These are phyloP conservation scores for Lepisosteus osseus DNA, from an alignment of 2,113 vertebrate genomes.

Conservation along the genomic window DNA sequence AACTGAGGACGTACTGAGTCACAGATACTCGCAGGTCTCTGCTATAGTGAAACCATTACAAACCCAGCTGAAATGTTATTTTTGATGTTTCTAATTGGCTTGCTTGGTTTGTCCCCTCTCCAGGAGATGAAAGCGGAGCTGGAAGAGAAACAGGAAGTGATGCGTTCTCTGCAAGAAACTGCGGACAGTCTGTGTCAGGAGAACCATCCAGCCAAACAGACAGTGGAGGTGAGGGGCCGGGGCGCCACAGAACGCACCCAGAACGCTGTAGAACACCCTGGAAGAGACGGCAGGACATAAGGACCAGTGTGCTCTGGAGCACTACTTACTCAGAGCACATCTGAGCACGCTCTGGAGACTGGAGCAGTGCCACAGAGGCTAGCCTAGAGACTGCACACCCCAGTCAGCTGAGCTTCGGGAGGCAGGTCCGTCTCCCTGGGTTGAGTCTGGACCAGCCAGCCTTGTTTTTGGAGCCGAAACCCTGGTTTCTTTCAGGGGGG, in stretches of 20 bases:
- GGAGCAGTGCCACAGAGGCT: no score
- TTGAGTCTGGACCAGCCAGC: no score
- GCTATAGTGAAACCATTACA: not conserved
- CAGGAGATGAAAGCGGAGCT: constrained; percentile 85
- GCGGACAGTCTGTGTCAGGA: constrained; percentile 81
- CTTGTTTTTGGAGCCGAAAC: no score
- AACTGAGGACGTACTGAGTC: no score
- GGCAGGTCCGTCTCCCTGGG: no score
- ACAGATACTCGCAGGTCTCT: not conserved
- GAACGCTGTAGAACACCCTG: not conserved
- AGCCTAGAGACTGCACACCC: no score
- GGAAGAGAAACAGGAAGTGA: constrained; percentile 85
- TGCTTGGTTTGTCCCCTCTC: constrained; percentile 7
- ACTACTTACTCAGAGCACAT: no score
- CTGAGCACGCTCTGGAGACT: no score
- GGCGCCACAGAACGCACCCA: not conserved
- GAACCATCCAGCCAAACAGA: constrained; percentile 95
- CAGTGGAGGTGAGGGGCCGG: constrained; percentile 77
- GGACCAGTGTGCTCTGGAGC: no score
- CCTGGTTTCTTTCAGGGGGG: not conserved
- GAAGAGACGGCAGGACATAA: no score
- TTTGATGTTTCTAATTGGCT: constrained; percentile 5
- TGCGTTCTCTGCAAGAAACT: constrained; percentile 85
- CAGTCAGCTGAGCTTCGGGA: no score
- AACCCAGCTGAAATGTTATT: not conserved